A percentile compares a stretch with the other conserved stretches of the same genome.
phyloP scores from a whole-genome alignment of 1,140 invertebrate genomes.

The Cydia strobilella region DNA sequence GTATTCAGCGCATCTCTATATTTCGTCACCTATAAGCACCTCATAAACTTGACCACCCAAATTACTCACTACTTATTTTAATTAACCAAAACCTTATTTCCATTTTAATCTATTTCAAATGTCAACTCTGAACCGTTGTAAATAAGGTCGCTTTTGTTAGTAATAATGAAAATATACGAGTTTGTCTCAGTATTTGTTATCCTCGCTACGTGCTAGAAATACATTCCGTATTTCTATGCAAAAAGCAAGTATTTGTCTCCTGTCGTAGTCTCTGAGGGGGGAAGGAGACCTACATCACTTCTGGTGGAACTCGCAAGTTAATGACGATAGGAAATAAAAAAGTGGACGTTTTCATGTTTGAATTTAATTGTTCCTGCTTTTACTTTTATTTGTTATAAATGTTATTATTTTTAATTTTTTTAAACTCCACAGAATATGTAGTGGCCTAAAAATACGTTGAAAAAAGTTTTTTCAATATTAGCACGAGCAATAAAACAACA shows the following conservation, averaged over 20 bases:
- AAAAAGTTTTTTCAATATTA: too few relatives aligned
- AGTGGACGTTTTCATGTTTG: neutral
- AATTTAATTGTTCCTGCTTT: too few relatives aligned
- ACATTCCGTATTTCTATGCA: slow-evolving; percentile 24
- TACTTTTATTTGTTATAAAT: too few relatives aligned
- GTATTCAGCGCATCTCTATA: neutral
- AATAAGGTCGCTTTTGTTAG: slow-evolving; percentile 1
- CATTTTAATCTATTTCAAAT: neutral
- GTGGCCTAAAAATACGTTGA: too few relatives aligned
- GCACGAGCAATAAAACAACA: too few relatives aligned
- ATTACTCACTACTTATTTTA: neutral
- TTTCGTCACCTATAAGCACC: slow-evolving; percentile 20
- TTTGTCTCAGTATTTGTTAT: slow-evolving; percentile 6
- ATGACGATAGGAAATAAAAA: slow-evolving; percentile 12
- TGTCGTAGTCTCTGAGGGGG: neutral
- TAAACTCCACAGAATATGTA: too few relatives aligned
- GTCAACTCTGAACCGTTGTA: neutral
- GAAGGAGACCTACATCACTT: slow-evolving; percentile 2
- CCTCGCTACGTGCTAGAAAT: slow-evolving; percentile 5
- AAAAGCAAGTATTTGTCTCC: slow-evolving; percentile 31
- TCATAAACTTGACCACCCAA: neutral
- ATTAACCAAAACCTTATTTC: neutral
- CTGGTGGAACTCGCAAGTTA: neutral
- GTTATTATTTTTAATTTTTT: too few relatives aligned
- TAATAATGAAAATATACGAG: neutral